Conservation (phyloP, 2,113 vertebrate species). For the Shinisaurus crocodilurus region DNA sequence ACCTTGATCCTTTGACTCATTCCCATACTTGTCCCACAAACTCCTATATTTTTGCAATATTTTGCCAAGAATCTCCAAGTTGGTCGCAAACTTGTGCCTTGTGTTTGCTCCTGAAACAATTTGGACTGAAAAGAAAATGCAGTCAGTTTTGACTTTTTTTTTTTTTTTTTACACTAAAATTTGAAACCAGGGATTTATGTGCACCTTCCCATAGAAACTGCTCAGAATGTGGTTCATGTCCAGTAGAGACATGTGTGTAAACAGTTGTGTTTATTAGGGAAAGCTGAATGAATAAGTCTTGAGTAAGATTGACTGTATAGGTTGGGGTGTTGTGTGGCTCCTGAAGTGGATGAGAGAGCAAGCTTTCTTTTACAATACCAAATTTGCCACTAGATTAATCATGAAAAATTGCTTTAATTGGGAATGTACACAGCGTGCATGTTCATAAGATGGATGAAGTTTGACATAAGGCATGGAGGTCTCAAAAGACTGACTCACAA, state of each 20-base stretch:
- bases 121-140: slow-evolving; percentile 1
- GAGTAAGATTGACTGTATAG: slow-evolving; percentile 32
- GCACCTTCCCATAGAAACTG: slow-evolving; percentile 7
- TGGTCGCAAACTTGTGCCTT: slow-evolving; percentile 63
- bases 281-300: slow-evolving; percentile 48
- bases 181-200: slow-evolving; percentile 16
- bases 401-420: slow-evolving; percentile 38
- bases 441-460: slow-evolving; percentile 27
- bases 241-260: neutral
- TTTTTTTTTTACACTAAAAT: neutral
- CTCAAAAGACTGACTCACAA: neutral
- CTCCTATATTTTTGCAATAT: slow-evolving; percentile 37
- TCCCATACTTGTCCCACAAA: slow-evolving; percentile 22
- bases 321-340: slow-evolving; percentile 33
- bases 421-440: neutral
- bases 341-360: slow-evolving; percentile 51
- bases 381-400: slow-evolving; percentile 37
- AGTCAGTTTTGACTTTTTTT: slow-evolving; percentile 34
- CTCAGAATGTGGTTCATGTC: neutral
- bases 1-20: neutral
- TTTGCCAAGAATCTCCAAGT: slow-evolving; percentile 31
- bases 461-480: neutral
- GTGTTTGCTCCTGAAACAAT: neutral
- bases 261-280: neutral
- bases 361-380: slow-evolving; percentile 46